phyloP scores from a whole-genome alignment of 2,797 vertebrate species.

The Rhynchonycteris naso region DNA sequence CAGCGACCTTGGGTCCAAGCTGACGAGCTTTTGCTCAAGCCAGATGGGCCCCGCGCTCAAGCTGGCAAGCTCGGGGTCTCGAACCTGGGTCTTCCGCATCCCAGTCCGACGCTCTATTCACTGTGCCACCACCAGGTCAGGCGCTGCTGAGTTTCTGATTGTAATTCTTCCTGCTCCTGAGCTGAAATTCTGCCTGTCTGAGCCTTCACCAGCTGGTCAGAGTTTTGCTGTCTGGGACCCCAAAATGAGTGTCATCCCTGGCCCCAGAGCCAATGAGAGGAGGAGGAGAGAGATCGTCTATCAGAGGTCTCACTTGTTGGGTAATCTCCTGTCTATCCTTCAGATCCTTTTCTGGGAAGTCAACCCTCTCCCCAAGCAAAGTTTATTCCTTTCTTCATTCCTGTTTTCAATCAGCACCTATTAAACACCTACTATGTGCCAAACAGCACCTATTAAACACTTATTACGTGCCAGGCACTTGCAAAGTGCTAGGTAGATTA shows the following conservation, averaged over 20 bases:
- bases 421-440: not conserved
- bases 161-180: not conserved
- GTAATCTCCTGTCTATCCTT: not conserved
- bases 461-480: not conserved
- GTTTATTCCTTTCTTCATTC: not conserved
- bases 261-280: not conserved
- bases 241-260: not conserved
- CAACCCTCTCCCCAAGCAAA: not conserved
- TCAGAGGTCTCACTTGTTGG: not conserved
- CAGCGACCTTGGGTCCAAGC: too few relatives aligned
- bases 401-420: not conserved
- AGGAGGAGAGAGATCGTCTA: too few relatives aligned
- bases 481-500: not conserved
- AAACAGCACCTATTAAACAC: not conserved
- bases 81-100: too few relatives aligned
- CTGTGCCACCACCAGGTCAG: too few relatives aligned
- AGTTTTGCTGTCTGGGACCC: not conserved
- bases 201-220: not conserved
- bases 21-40: too few relatives aligned
- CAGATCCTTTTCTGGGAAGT: not conserved
- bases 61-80: too few relatives aligned
- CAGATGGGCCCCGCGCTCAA: too few relatives aligned
- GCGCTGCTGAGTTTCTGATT: not conserved
- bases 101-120: too few relatives aligned
- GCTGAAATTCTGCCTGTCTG: not conserved